phyloP scores from a whole-genome alignment of 1,140 invertebrate genomes.

The Latrodectus geometricus region DNA sequence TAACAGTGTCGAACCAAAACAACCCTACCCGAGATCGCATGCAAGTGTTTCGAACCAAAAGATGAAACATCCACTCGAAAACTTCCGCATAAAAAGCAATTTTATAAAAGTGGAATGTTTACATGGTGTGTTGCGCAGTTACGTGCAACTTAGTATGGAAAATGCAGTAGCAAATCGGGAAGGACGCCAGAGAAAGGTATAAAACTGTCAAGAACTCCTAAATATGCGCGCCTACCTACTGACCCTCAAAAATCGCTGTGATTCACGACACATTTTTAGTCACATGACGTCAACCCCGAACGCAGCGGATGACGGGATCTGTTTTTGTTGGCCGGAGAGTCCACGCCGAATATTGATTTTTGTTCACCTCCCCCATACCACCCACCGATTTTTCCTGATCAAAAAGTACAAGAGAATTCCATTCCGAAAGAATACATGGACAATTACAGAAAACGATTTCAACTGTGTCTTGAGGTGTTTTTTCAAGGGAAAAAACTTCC shows the following conservation, averaged over 20 bases:
- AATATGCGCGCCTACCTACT: not conserved
- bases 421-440: not conserved
- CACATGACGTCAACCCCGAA: slow-evolving; percentile 10
- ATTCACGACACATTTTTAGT: not conserved
- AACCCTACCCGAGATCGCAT: too few relatives aligned
- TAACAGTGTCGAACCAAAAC: too few relatives aligned
- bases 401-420: slow-evolving; percentile 27
- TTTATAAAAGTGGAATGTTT: too few relatives aligned
- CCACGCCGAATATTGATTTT: slow-evolving; percentile 23
- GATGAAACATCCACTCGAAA: too few relatives aligned
- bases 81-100: too few relatives aligned
- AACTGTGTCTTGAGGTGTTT: not conserved
- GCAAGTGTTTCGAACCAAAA: too few relatives aligned
- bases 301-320: slow-evolving; percentile 16
- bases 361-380: not conserved
- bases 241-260: not conserved
- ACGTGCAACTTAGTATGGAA: too few relatives aligned
- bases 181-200: not conserved
- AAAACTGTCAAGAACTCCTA: not conserved
- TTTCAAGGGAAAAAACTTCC: not conserved
- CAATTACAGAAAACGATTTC: not conserved
- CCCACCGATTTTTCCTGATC: not conserved
- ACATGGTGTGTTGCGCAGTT: too few relatives aligned
- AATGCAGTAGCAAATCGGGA: too few relatives aligned
- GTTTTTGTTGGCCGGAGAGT: slow-evolving; percentile 29